These are phyloP conservation scores for Saccostrea echinata DNA, from an alignment of 1,140 invertebrate species.

Conservation along the genomic window DNA sequence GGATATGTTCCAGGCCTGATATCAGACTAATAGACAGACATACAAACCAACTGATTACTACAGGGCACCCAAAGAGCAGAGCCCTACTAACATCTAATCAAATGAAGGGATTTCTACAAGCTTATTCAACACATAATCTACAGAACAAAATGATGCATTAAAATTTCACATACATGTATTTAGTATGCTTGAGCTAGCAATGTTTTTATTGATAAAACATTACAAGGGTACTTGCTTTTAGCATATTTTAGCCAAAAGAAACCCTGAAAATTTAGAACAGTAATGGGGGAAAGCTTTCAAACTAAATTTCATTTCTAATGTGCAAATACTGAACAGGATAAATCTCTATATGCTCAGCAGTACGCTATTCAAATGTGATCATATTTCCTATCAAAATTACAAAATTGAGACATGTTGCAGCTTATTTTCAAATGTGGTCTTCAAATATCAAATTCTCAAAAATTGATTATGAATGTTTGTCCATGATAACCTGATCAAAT, in stretches of 20 bases:
- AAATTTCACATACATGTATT: too few species aligned
- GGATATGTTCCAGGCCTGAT: too few species aligned
- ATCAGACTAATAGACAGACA: too few species aligned
- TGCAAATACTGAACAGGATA: neutral
- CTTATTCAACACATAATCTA: too few species aligned
- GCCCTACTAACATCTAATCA: too few species aligned
- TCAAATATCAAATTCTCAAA: slow-evolving; percentile 13
- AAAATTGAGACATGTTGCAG: neutral
- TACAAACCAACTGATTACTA: too few species aligned
- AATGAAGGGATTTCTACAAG: too few species aligned
- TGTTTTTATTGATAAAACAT: too few species aligned
- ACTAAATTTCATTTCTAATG: neutral
- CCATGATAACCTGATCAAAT: slow-evolving; percentile 9
- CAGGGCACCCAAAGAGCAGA: too few species aligned
- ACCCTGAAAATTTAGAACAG: neutral
- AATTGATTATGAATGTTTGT: neutral
- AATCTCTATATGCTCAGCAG: neutral
- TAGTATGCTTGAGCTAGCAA: too few species aligned
- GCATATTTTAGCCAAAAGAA: neutral
- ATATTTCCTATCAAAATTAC: neutral
- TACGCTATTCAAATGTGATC: neutral
- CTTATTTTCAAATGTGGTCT: neutral
- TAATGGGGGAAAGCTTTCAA: neutral
- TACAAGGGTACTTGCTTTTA: too few species aligned
- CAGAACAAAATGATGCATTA: too few species aligned